Evolutionary conservation across 1,140 invertebrate genomes (phyloP).

Genomic region (Homarus americanus): DNA sequence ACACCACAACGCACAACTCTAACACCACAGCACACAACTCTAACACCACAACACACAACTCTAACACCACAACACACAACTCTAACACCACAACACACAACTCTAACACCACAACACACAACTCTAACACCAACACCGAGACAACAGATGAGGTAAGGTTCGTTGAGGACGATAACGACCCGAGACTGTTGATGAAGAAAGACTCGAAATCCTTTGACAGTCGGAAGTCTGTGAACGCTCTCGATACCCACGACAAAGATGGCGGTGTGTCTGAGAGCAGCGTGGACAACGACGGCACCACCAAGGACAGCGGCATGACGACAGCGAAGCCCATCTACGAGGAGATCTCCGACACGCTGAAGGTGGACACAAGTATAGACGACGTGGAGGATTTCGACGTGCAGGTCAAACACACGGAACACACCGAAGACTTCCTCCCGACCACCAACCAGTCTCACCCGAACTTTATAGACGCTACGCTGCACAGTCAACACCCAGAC

Average conservation of each 20-base stretch:
- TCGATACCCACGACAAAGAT: slow-evolving; percentile 27
- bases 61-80: background rate
- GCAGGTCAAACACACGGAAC: slow-evolving; percentile 37
- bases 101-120: background rate
- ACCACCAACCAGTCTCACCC: slow-evolving; percentile 47
- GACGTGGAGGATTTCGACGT: slow-evolving; percentile 59
- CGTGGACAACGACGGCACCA: background rate
- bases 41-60: too few relatives aligned
- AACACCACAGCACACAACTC: background rate
- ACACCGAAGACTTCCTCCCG: slow-evolving; percentile 45
- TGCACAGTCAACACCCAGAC: slow-evolving; percentile 7
- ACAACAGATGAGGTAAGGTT: background rate
- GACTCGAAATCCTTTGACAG: slow-evolving; percentile 7
- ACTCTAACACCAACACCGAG: background rate
- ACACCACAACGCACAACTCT: too few relatives aligned
- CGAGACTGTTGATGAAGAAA: slow-evolving; percentile 14
- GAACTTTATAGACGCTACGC: slow-evolving; percentile 51
- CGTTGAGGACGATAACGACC: background rate
- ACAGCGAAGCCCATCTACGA: slow-evolving; percentile 54
- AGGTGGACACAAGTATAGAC: slow-evolving; percentile 58
- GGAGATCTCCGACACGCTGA: slow-evolving; percentile 51
- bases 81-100: background rate
- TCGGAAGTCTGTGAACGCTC: slow-evolving; percentile 35
- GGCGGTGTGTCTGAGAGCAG: background rate
- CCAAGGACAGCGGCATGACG: background rate